These are phyloP conservation scores for Perca flavescens DNA, from an alignment of 2,113 vertebrate genomes.

Conservation along the genomic window DNA sequence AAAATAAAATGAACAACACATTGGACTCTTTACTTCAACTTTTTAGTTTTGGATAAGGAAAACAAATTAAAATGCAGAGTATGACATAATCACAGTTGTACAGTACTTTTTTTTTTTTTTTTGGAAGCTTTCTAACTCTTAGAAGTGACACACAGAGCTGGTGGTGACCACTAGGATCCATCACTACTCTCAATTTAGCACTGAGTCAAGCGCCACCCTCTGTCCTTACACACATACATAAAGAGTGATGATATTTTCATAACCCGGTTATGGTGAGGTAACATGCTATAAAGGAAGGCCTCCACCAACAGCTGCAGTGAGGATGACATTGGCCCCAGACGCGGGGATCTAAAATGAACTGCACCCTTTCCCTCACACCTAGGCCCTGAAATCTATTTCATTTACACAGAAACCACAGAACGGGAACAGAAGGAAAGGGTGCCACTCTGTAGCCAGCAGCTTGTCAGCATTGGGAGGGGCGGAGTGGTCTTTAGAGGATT, in stretches of 20 bases:
- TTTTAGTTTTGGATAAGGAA: neutral
- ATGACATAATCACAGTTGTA: neutral
- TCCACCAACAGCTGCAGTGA: slow-evolving; percentile 81
- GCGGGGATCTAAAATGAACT: slow-evolving; percentile 62
- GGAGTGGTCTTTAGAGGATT: neutral
- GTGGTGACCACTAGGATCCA: slow-evolving; percentile 20
- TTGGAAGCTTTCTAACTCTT: neutral
- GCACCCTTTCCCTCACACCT: slow-evolving; percentile 41
- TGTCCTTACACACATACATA: slow-evolving; percentile 58
- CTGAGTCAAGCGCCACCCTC: slow-evolving; percentile 48
- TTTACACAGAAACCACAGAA: slow-evolving; percentile 28
- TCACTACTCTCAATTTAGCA: slow-evolving; percentile 65
- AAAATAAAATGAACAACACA: neutral
- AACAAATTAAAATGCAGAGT: neutral
- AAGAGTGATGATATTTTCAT: slow-evolving; percentile 84
- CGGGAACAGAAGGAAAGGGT: slow-evolving; percentile 8
- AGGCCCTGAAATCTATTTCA: neutral
- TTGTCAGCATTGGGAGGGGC: neutral
- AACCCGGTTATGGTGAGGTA: slow-evolving; percentile 82
- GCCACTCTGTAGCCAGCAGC: neutral
- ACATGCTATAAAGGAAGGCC: slow-evolving; percentile 78
- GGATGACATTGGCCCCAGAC: slow-evolving; percentile 69
- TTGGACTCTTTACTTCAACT: neutral
- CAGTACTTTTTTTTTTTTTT: neutral
- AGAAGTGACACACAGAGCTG: slow-evolving; percentile 6